Percentiles rank a stretch among this genome's conserved stretches.
These are phyloP conservation scores for Cyanoderma ruficeps DNA, from an alignment of 2,113 vertebrate genomes.

Conservation along the genomic window DNA sequence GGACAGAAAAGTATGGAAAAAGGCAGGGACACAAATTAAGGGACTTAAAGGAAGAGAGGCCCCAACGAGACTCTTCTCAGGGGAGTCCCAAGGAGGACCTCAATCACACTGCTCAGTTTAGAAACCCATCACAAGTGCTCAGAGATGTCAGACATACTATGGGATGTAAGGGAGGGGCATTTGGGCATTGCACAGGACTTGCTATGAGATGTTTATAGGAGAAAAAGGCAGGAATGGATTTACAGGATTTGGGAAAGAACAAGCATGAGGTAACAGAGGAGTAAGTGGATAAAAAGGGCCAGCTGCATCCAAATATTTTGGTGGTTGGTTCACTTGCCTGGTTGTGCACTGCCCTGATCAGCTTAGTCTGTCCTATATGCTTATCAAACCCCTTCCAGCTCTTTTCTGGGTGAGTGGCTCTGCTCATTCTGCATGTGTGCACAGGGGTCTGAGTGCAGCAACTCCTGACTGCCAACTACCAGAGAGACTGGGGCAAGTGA, in stretches of 20 bases:
- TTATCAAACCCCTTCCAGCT: not conserved
- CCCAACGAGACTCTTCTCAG: not conserved
- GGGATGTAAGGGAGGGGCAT: not conserved
- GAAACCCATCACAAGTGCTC: not conserved
- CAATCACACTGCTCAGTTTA: not conserved
- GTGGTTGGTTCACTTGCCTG: not conserved
- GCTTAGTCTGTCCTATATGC: not conserved
- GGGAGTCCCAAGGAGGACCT: not conserved
- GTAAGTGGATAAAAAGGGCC: not conserved
- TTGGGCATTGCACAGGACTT: not conserved
- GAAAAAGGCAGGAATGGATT: not conserved
- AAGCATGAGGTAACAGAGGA: not conserved
- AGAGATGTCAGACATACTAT: too few species aligned
- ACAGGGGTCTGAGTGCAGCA: not conserved
- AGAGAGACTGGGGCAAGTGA: rapidly evolving
- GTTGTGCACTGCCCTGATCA: rapidly evolving
- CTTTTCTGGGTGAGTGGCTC: not conserved
- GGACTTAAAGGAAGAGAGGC: not conserved
- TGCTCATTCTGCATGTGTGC: not conserved
- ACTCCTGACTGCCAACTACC: not conserved
- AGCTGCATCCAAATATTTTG: not conserved
- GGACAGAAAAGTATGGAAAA: not conserved
- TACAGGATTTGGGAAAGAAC: not conserved
- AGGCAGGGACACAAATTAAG: not conserved
- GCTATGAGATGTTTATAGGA: not conserved